Evolutionary conservation across 2,797 vertebrate genomes (phyloP).

Genomic region (Sternotherus odoratus): DNA sequence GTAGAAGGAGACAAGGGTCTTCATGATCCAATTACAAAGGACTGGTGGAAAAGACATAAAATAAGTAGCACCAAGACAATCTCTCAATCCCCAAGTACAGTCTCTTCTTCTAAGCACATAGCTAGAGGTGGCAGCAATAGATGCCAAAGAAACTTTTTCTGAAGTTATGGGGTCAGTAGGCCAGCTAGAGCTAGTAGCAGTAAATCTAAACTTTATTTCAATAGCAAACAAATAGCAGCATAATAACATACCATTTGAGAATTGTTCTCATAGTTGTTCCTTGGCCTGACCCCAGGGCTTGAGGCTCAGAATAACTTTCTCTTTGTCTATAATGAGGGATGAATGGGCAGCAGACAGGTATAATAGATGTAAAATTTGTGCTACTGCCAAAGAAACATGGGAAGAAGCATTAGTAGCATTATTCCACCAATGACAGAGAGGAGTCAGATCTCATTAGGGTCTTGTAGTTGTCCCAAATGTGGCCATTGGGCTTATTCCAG

Average conservation of each 20-base stretch:
- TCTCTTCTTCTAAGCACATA: not conserved
- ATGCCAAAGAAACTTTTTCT: not conserved
- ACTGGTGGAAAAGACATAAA: not conserved
- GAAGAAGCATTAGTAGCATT: not conserved
- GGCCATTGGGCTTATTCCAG: not conserved
- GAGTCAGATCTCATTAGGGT: not conserved
- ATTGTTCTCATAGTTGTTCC: not conserved
- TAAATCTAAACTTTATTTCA: not conserved
- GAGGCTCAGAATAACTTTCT: rapidly evolving
- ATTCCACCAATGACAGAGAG: rapidly evolving
- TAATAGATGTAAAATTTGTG: not conserved
- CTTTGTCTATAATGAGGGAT: not conserved
- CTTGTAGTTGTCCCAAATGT: not conserved
- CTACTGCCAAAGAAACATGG: not conserved
- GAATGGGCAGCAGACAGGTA: not conserved
- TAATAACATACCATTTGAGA: rapidly evolving
- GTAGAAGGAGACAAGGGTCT: not conserved
- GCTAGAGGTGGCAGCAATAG: not conserved
- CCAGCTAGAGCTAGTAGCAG: rapidly evolving
- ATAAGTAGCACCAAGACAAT: not conserved
- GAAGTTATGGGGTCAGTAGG: rapidly evolving
- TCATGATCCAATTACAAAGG: not conserved
- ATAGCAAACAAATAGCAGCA: not conserved
- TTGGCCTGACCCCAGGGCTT: not conserved
- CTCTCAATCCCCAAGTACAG: not conserved